phyloP scores from a whole-genome alignment of 2,888 invertebrate genomes.

The Meta bourneti region DNA sequence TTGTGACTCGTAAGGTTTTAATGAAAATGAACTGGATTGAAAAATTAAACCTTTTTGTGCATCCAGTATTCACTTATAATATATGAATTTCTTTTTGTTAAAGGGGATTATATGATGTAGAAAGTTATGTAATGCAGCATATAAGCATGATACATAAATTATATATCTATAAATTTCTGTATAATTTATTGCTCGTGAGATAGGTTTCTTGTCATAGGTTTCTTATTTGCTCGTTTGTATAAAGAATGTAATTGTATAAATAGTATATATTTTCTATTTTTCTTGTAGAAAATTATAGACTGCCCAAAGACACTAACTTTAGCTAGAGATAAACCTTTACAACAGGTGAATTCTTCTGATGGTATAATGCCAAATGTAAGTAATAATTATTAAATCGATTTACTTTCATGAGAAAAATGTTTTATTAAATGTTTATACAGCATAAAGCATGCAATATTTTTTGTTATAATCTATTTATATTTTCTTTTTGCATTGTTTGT shows the following conservation, averaged over 20 bases:
- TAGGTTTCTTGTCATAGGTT: no score
- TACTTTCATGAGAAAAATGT: neutral
- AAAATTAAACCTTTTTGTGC: neutral
- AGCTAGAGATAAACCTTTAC: conserved; percentile 18
- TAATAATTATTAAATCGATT: neutral
- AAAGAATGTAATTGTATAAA: neutral
- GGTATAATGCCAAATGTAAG: conserved; percentile 24
- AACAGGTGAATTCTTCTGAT: neutral
- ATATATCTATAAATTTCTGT: no score
- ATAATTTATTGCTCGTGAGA: no score
- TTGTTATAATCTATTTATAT: neutral
- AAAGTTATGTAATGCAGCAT: no score
- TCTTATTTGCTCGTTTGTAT: neutral
- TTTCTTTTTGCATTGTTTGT: neutral
- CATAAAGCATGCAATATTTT: neutral
- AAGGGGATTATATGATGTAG: no score
- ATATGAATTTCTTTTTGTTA: no score
- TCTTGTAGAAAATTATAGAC: conserved; percentile 41
- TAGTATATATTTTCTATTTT: neutral
- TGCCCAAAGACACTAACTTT: conserved; percentile 49
- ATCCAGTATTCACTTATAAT: no score
- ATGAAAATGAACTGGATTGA: neutral
- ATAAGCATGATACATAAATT: no score
- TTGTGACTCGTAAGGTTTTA: neutral
- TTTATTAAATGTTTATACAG: neutral